Percentiles rank a stretch among this genome's conserved stretches.
These are phyloP conservation scores for Amyelois transitella DNA, from an alignment of 1,140 invertebrate genomes.

Conservation along the genomic window DNA sequence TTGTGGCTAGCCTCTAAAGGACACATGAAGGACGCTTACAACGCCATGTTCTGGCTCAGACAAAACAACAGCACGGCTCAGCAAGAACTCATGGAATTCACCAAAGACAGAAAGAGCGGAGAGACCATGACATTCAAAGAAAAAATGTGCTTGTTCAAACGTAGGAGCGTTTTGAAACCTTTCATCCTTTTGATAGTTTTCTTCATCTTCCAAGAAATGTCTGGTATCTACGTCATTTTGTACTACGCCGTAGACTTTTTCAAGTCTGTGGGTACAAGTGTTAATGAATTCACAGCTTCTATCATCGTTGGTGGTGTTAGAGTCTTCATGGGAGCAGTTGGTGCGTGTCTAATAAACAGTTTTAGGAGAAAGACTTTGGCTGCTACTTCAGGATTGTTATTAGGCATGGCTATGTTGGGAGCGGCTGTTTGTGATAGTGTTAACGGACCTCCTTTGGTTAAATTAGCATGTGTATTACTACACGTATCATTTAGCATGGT, in stretches of 20 bases:
- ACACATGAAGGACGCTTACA: slow-evolving; percentile 74
- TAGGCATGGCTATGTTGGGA: slow-evolving; percentile 77
- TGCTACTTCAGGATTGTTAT: slow-evolving; percentile 78
- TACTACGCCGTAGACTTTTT: slow-evolving; percentile 85
- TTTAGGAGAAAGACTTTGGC: slow-evolving; percentile 81
- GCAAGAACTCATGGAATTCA: slow-evolving; percentile 75
- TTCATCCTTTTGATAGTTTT: slow-evolving; percentile 78
- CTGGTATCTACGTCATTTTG: slow-evolving; percentile 84
- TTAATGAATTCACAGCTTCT: slow-evolving; percentile 81
- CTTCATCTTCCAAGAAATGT: slow-evolving; percentile 82
- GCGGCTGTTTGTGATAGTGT: slow-evolving; percentile 73
- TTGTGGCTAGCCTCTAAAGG: slow-evolving; percentile 76
- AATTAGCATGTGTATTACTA: slow-evolving; percentile 78
- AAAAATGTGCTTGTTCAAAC: slow-evolving; percentile 54
- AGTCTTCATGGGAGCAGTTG: slow-evolving; percentile 80
- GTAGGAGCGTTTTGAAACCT: slow-evolving; percentile 76
- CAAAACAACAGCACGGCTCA: slow-evolving; percentile 75
- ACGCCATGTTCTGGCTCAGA: slow-evolving; percentile 75
- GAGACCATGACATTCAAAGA: slow-evolving; percentile 60
- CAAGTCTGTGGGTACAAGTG: slow-evolving; percentile 77
- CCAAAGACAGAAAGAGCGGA: slow-evolving; percentile 56
- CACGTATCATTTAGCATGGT: slow-evolving; percentile 84
- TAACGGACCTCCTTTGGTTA: slow-evolving; percentile 73
- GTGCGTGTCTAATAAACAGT: slow-evolving; percentile 81
- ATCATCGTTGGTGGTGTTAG: slow-evolving; percentile 84